phyloP scores from a whole-genome alignment of 2,888 invertebrate genomes.

The Anthophora plumipes region DNA sequence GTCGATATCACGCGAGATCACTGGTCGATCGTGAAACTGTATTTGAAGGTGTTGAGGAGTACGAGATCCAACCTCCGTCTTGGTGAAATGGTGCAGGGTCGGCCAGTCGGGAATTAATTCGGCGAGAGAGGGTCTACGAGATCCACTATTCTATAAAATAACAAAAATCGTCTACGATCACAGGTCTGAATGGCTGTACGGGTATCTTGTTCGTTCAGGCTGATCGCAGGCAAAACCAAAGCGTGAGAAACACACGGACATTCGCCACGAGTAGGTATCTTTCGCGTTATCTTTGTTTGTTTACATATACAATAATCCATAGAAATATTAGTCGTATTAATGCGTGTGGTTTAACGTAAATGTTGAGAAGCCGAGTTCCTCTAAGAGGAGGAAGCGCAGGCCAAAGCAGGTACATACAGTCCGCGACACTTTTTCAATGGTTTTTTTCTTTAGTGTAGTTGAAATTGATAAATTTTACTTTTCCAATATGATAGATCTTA shows the following conservation, averaged over 20 bases:
- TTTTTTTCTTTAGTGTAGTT: no score
- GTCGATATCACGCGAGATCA: slow-evolving; percentile 54
- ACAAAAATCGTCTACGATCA: slow-evolving; percentile 72
- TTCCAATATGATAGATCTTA: no score
- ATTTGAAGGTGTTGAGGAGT: slow-evolving; percentile 61
- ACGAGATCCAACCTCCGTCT: slow-evolving; percentile 91
- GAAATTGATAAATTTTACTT: no score
- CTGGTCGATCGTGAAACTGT: slow-evolving; percentile 49
- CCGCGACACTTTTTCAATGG: not conserved
- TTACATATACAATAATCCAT: not conserved
- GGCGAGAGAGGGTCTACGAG: slow-evolving; percentile 94
- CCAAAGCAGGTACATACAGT: slow-evolving; percentile 58
- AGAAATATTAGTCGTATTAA: slow-evolving; percentile 30
- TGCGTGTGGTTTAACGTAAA: slow-evolving; percentile 4
- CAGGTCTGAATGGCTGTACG: slow-evolving; percentile 38
- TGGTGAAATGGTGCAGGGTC: slow-evolving; percentile 92
- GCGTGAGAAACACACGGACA: slow-evolving; percentile 26
- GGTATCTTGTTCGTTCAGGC: slow-evolving; percentile 43
- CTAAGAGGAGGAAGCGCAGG: slow-evolving; percentile 61
- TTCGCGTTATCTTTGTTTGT: not conserved
- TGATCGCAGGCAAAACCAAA: slow-evolving; percentile 41
- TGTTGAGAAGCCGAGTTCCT: slow-evolving; percentile 23
- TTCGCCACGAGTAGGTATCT: not conserved
- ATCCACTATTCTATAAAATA: slow-evolving; percentile 83
- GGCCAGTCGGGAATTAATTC: slow-evolving; percentile 99